These are phyloP conservation scores for Oceanodroma tethys DNA, from an alignment of 2,113 vertebrate species.

Conservation along the genomic window DNA sequence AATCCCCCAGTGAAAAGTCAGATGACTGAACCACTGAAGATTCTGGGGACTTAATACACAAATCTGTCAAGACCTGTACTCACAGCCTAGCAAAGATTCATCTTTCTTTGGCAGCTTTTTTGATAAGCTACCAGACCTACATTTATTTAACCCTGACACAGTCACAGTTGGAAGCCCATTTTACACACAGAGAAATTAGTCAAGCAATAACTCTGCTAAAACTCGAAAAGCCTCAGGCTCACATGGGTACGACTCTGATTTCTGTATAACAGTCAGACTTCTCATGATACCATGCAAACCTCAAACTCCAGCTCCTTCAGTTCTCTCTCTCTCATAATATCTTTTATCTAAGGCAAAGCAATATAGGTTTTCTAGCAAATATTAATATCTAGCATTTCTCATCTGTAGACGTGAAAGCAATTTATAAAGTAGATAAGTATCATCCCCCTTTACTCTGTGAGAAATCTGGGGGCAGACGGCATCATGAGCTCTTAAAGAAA, in stretches of 20 bases:
- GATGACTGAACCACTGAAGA: background rate
- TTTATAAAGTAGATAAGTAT: constrained; percentile 3
- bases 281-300: background rate
- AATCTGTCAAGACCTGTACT: constrained; percentile 16
- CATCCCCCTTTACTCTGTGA: background rate
- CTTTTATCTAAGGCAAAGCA: background rate
- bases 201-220: constrained; percentile 30
- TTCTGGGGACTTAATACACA: background rate
- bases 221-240: background rate
- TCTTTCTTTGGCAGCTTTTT: constrained; percentile 18
- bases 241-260: background rate
- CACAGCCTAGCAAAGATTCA: background rate
- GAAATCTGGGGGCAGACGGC: background rate
- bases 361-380: background rate
- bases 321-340: background rate
- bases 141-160: constrained; percentile 42
- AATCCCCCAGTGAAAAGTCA: background rate
- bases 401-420: background rate
- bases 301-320: background rate
- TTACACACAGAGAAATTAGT: constrained; percentile 32
- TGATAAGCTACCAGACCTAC: constrained; percentile 1
- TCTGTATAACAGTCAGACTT: background rate
- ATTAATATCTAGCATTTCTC: background rate
- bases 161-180: background rate
- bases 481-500: background rate